Base-by-base conservation (phyloP, 2,888 invertebrate species). In the Andrena chrysosceles region DNA sequence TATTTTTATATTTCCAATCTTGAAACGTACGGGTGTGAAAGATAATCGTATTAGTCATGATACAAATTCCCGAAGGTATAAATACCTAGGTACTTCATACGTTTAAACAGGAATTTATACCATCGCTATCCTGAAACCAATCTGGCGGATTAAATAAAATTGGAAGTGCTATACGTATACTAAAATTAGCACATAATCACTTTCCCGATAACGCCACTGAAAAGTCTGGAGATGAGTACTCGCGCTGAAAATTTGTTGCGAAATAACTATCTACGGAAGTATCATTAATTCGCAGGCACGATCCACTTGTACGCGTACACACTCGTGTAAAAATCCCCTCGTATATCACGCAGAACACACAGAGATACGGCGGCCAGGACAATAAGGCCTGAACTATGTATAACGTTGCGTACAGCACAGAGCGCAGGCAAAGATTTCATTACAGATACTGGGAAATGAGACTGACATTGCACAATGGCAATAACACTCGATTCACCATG, bases 361-460 rank as follows among this genome's bases (percentile, higher is more conserved):
- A 33, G 59, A 83, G 72, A 84, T 81, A 82, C 59, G 67, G 63
- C 33, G 52, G 72, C 62, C 35, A 66, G 74, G 49, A 84, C 84
- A 84, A 86, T 81, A 83, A 80, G 80, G 70, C 71, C 70, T 76
- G 69, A 78, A 80, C 76, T 73, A 56, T 42, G 42, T 42, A 13
- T 54, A 54, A 60, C 35, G 29, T 42, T 52, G 63, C 59, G 74
- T 59, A 70, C 71, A 73, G 78, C 66, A 62, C 77, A 59, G 59
- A 63, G 60, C 66, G 66, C 69, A 64, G 75, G 82, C 81, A 86
- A 90, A 92, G 92, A 92, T 92, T 91, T 90, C 91, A 92, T 92
- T 92, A 92, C 90, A 91, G 92, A 92, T 92, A 91, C 82, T 82
- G 81, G 89, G 87, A 89, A 91, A 91, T 90, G 89, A 91, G 90